Base-by-base conservation (phyloP, 2,888 invertebrate species). In the Ectropis crepuscularia region DNA sequence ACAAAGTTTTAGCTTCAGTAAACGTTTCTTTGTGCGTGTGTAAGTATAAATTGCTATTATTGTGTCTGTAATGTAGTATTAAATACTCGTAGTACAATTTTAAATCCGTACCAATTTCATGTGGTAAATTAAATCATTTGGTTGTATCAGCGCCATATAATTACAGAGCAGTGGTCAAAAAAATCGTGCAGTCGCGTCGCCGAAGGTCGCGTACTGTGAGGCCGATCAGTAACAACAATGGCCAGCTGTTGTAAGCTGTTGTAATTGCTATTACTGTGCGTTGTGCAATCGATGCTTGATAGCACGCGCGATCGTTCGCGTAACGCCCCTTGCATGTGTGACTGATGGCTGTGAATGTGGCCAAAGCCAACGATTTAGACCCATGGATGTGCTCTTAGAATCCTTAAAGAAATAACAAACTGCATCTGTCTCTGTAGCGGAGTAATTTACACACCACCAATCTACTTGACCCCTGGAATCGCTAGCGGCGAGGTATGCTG, bases 161-260 rank as follows among this genome's bases (percentile, higher is more conserved):
- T 76, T 71, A 58, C 68, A 69, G 74, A 78, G 75, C 79, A 85
- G 79, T 84, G 86, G 85, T 87, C 86, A 86, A 89, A 91, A 63
- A 81, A 91, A 88, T 90, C 90, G 92, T 90, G 91, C 86, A 81
- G 82, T 68, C 63, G 83, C 80, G 83, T 78, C 81, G 81, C 76
- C 80, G 90, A 92, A 91, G 91, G 91, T 87, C 89, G 82, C 74
- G 67, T 76, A 79, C 82, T 79, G 77, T 79, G 83, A 85, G 87
- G 86, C 87, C 88, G 86, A 85, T 87, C 88, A 86, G 88, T 87
- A 88, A 88, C 79, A 86, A 92, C 91, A 92, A 92, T 90, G 81
- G 89, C 81, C 88, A 91, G 91, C 92, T 85, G 87, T 89, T 89
- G 90, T 92, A 92, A 91, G 91, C 92, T 85, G 87, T 89, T 89